Percentiles rank a stretch among this genome's conserved stretches.
Evolutionary conservation across 23 tunicate genomes (phyloP).

Genomic region (Phallusia fumigata): DNA sequence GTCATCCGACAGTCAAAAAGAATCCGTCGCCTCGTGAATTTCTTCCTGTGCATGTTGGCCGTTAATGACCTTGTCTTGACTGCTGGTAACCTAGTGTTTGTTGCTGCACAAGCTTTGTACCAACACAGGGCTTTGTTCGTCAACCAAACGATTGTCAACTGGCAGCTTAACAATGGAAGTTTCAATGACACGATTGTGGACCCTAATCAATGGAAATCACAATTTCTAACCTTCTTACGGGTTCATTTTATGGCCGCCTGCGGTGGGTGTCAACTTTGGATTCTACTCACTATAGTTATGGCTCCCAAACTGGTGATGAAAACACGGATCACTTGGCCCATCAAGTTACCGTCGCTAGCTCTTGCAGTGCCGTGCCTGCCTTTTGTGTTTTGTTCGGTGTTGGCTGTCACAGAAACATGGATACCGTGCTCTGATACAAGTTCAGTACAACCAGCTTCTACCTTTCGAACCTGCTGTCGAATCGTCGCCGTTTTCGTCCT

Average conservation of each 20-base stretch:
- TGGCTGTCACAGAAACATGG: not conserved
- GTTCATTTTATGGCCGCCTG: conserved; percentile 6
- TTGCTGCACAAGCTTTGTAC: not conserved
- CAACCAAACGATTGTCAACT: not conserved
- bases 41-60: conserved; percentile 12
- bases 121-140: not conserved
- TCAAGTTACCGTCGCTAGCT: not conserved
- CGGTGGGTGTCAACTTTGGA: conserved; percentile 33
- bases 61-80: conserved; percentile 4
- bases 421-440: not conserved
- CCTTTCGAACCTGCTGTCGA: not conserved
- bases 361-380: not conserved
- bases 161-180: not conserved
- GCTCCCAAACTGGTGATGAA: conserved; percentile 17
- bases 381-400: not conserved
- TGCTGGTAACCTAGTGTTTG: not conserved
- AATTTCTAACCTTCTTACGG: not conserved
- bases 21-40: conserved; percentile 11
- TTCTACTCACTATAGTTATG: not conserved
- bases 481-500: not conserved
- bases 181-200: not conserved
- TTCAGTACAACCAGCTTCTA: too few relatives aligned
- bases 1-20: conserved; percentile 4
- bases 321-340: not conserved
- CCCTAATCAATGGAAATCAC: not conserved